A percentile compares a stretch with the other conserved stretches of the same genome.
These are phyloP conservation scores for Rattus norvegicus DNA, from an alignment of 2,113 vertebrate genomes.

Conservation along the genomic window DNA sequence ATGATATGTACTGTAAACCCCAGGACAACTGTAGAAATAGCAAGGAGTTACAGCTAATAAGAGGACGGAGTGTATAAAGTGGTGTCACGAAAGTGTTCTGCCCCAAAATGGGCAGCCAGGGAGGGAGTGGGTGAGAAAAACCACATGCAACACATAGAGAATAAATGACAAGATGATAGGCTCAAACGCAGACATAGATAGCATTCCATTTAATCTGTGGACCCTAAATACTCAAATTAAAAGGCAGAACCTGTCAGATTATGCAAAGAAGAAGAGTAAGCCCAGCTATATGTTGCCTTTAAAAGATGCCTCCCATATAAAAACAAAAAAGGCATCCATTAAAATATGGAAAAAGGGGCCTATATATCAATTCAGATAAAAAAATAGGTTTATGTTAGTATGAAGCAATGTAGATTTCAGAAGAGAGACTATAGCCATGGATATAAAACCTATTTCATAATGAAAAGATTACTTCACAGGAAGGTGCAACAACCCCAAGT, in stretches of 20 bases:
- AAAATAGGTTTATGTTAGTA: slow-evolving; percentile 31
- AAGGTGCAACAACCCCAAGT: background rate
- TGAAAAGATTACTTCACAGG: background rate
- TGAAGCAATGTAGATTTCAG: slow-evolving; percentile 14
- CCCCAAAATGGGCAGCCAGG: slow-evolving; percentile 3
- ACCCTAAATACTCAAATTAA: background rate
- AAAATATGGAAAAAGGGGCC: slow-evolving; percentile 8
- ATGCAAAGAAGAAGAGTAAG: background rate
- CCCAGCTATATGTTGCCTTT: background rate
- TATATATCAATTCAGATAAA: background rate
- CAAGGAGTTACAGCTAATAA: slow-evolving; percentile 35
- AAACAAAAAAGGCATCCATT: slow-evolving; percentile 1
- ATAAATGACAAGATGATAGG: slow-evolving; percentile 25
- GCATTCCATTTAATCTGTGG: background rate
- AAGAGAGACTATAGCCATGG: background rate
- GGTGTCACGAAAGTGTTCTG: background rate
- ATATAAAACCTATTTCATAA: background rate
- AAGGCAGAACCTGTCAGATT: background rate
- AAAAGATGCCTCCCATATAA: slow-evolving; percentile 22
- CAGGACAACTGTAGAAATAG: slow-evolving; percentile 36
- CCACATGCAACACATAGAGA: slow-evolving; percentile 39
- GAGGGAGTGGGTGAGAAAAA: background rate
- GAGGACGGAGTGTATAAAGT: background rate
- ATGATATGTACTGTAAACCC: slow-evolving; percentile 37
- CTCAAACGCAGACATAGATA: background rate